Base-by-base conservation (phyloP, 1,140 invertebrate genomes). In the Drosophila hydei region DNA sequence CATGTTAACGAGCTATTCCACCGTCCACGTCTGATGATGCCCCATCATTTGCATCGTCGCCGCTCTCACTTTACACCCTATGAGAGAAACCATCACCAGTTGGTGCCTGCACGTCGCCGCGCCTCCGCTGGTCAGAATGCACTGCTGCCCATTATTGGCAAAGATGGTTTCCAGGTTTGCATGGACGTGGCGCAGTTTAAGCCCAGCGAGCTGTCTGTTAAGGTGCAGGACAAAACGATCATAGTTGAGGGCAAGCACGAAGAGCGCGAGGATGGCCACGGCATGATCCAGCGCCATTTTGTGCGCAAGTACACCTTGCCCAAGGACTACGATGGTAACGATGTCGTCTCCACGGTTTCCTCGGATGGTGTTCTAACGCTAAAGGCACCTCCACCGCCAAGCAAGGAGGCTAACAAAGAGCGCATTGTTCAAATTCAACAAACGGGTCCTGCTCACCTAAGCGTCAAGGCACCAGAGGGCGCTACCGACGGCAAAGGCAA, bases 151-250 rank as follows among this genome's bases (percentile, higher is more conserved):
- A 64, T 74, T 1, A 50, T 91, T 23, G 93, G 94, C 48, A 94
- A 94, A 38, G 93, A 95, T 55, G 93, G 93, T 18, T 95, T 95
- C 69, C 92, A 94, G 76, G 93, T 95, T 52, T 93, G 93, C 72
- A 91, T 96, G 78, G 95, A 96, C 73, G 93, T 96, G 1, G 92
- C 94, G 11, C 94, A 95, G 42, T 96, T 94, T 91, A 93, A 94
- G 36, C 95, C 96, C 0, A 94, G 96, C 59, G 96, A 97, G 89
- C 94, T 97, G 27, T 94, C 92, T 8, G 95, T 97, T 0, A 96
- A 95, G 88, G 95, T 95, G 0, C 92, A 94, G 2, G 95, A 96
- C 71, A 93, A 95, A 33, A 93, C 92, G 27, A 92, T 96, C 0
- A 91, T 95, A 2, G 92, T 96, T 1, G 93, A 94, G 81, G 95